A percentile compares a stretch with the other conserved stretches of the same genome.
These are phyloP conservation scores for Chelonus insularis DNA, from an alignment of 1,140 invertebrate genomes.

Conservation along the genomic window DNA sequence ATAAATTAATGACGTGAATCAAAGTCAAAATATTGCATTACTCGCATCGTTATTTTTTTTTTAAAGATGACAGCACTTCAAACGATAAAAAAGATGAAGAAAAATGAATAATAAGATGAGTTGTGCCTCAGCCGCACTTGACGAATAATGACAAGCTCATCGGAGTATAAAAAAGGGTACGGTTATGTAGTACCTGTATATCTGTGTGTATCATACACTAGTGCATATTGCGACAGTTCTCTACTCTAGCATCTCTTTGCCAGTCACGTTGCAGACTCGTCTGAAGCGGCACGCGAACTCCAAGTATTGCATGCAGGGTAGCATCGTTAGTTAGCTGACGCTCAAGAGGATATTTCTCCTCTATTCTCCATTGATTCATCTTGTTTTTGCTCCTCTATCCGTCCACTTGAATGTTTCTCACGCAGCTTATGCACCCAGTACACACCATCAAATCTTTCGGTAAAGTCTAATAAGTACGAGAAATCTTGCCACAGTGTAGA, in stretches of 20 bases:
- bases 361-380: slow-evolving; percentile 1
- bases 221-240: slow-evolving; percentile 5
- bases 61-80: background rate
- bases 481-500: too few species aligned
- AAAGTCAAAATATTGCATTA: too few species aligned
- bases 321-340: slow-evolving; percentile 24
- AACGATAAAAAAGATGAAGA: background rate
- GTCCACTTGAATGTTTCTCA: slow-evolving; percentile 1
- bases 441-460: background rate
- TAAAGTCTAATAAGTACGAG: background rate
- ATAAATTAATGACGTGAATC: too few species aligned
- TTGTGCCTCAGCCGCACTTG: background rate
- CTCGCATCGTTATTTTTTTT: too few species aligned
- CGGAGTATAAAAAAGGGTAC: slow-evolving; percentile 4
- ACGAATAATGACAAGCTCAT: slow-evolving; percentile 7
- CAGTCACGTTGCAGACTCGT: slow-evolving; percentile 21
- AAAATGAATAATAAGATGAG: background rate
- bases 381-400: slow-evolving; percentile 6
- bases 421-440: slow-evolving; percentile 1
- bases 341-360: slow-evolving; percentile 16
- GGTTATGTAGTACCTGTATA: background rate
- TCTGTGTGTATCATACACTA: background rate
- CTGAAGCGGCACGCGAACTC: slow-evolving; percentile 24
- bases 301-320: slow-evolving; percentile 18
- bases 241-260: slow-evolving; percentile 4